Conservation (phyloP, 2,113 vertebrate species). For the Pleuronectes platessa region DNA sequence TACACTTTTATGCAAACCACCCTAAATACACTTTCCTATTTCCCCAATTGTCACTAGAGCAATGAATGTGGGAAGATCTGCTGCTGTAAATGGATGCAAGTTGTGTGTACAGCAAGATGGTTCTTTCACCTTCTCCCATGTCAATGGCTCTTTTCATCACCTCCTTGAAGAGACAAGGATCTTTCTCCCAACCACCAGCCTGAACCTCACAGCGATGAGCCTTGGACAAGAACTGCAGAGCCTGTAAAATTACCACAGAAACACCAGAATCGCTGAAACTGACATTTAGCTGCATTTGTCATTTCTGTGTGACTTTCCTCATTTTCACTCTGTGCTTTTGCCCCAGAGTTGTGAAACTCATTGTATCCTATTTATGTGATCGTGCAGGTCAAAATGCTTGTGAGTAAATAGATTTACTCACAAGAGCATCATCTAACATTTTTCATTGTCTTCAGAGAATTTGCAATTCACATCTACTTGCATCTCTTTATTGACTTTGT, state of each 20-base stretch:
- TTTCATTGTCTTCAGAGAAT: not conserved
- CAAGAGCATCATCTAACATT: too few species aligned
- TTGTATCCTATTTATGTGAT: too few species aligned
- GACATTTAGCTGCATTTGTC: not conserved
- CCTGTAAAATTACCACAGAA: conserved; percentile 75
- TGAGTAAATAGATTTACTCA: too few species aligned
- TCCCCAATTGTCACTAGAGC: not conserved
- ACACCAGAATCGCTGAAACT: not conserved
- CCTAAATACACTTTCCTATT: not conserved
- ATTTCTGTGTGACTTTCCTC: not conserved
- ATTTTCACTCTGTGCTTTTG: not conserved
- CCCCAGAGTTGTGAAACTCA: too few species aligned
- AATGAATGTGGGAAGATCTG: not conserved
- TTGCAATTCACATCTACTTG: not conserved
- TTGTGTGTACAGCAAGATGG: too few species aligned
- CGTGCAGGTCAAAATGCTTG: not conserved
- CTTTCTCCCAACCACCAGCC: conserved; percentile 89
- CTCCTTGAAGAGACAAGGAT: conserved; percentile 87
- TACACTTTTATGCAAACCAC: not conserved
- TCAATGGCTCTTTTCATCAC: conserved; percentile 85
- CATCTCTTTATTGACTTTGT: not conserved
- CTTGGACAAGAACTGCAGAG: conserved; percentile 91
- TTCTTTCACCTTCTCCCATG: conserved; percentile 86
- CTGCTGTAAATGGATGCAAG: not conserved
- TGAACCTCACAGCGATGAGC: conserved; percentile 93